Evolutionary conservation across 2,113 vertebrate genomes (phyloP), one percentile per base, ranked within the genome.

Genomic region (Neolamprologus hecqui): DNA sequence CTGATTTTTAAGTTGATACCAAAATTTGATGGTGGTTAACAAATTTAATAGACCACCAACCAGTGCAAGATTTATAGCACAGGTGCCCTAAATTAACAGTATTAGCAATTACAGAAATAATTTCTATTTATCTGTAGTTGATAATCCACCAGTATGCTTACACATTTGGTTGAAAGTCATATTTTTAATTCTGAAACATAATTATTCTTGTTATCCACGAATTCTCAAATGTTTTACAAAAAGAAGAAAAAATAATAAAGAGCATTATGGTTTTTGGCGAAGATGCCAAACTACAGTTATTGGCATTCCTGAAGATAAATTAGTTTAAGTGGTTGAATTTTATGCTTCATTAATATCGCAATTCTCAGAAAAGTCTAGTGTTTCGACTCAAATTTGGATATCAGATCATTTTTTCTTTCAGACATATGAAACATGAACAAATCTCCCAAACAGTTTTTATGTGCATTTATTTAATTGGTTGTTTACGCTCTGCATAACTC

Each of bases 371-470:
- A 68, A 1, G 35, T 14, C 7, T 0, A 68, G 35, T 40, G 63
- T 40, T 13, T 40, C 0, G 0, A 21, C 19, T 14, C 6, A 68
- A 5, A 68, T 68, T 5, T 21, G 33, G 33, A 0, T 0, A 23
- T 70, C 6, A 0, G 1, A 65, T n/a, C 0, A n/a, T 65, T 65
- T 70, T 23, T 42, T 15, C 7, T 70, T 70, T 73, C 65, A 45
- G 37, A 45, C 12, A 73, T 0, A 45, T 73, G 40, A 26, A 73
- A 26, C 68, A 6, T 3, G 6, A 0, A 73, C 40, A 45, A 15
- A 73, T 45, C 37, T 73, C 8, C 1, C 37, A 45, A 26, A 23
- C 0, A 0, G 37, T 26, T 73, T 4, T 45, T 26, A 23, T 73
- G 2, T 73, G 0, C 23, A 73, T 73, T 45, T 73, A 73, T 28